These are phyloP conservation scores for Drosophila atripex DNA, from an alignment of 2,888 invertebrate species.

Conservation along the genomic window DNA sequence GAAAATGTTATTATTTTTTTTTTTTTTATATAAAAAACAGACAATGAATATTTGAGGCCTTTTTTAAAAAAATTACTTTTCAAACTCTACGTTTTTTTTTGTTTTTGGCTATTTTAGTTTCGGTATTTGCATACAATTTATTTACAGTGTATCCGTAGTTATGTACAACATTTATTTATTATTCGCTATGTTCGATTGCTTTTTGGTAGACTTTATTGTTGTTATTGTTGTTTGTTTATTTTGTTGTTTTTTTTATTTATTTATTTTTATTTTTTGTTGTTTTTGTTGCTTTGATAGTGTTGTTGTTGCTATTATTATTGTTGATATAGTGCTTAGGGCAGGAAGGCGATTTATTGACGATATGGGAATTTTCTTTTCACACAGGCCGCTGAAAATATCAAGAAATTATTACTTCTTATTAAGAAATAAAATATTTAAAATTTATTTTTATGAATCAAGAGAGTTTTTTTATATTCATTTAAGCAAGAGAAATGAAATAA, in stretches of 20 bases:
- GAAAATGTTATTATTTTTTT: slow-evolving; percentile 1
- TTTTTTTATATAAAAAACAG: neutral
- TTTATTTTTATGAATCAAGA: neutral
- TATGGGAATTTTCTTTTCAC: slow-evolving; percentile 56
- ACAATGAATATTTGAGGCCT: neutral
- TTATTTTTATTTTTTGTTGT: neutral
- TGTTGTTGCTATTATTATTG: slow-evolving; percentile 6
- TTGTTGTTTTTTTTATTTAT: neutral
- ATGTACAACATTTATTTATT: slow-evolving; percentile 30
- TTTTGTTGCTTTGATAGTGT: slow-evolving; percentile 7
- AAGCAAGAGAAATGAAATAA: neutral
- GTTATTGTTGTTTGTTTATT: neutral
- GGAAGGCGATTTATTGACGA: slow-evolving; percentile 45
- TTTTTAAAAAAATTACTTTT: neutral
- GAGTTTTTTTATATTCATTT: neutral
- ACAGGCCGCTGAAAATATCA: slow-evolving; percentile 63
- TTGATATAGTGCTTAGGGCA: slow-evolving; percentile 37
- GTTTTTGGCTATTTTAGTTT: neutral
- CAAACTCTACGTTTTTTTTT: neutral
- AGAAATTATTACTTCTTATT: slow-evolving; percentile 5
- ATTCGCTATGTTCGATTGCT: slow-evolving; percentile 36
- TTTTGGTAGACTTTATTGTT: slow-evolving; percentile 21
- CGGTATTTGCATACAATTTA: slow-evolving; percentile 27
- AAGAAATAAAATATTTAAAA: neutral
- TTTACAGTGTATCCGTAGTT: slow-evolving; percentile 41